These are phyloP conservation scores for Ondatra zibethicus DNA, from an alignment of 2,113 vertebrate species.

Conservation along the genomic window DNA sequence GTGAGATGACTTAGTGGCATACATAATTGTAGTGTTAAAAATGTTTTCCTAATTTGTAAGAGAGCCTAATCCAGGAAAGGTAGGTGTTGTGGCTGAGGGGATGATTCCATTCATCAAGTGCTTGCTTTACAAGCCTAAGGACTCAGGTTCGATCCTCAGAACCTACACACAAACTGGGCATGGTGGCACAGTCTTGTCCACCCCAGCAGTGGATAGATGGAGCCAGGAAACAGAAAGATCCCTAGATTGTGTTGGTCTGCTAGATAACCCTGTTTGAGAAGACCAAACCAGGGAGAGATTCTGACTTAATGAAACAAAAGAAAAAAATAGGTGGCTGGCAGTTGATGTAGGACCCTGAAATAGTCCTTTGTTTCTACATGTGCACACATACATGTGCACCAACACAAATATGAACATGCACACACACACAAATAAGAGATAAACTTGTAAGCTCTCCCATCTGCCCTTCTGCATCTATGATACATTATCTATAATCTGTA, in stretches of 20 bases:
- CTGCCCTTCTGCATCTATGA: neutral
- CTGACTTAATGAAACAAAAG: neutral
- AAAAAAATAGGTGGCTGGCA: neutral
- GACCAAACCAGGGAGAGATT: neutral
- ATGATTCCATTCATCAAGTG: neutral
- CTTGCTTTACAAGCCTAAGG: neutral
- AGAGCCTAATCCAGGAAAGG: neutral
- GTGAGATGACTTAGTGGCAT: conserved; percentile 18
- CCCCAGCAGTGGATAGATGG: neutral
- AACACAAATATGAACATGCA: neutral
- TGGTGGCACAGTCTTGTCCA: neutral
- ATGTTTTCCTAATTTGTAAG: neutral
- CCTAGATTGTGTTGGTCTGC: neutral
- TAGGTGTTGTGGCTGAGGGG: no score
- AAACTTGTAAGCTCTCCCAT: neutral
- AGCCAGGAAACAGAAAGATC: neutral
- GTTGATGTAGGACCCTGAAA: neutral
- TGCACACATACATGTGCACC: neutral
- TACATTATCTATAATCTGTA: neutral
- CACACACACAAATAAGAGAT: neutral
- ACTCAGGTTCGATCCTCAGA: neutral
- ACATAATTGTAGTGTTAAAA: conserved; percentile 25
- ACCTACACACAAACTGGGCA: neutral
- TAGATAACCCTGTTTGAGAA: neutral
- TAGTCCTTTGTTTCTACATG: neutral